These are phyloP conservation scores for Aphis craccivora DNA, from an alignment of 1,140 invertebrate genomes.

Conservation along the genomic window DNA sequence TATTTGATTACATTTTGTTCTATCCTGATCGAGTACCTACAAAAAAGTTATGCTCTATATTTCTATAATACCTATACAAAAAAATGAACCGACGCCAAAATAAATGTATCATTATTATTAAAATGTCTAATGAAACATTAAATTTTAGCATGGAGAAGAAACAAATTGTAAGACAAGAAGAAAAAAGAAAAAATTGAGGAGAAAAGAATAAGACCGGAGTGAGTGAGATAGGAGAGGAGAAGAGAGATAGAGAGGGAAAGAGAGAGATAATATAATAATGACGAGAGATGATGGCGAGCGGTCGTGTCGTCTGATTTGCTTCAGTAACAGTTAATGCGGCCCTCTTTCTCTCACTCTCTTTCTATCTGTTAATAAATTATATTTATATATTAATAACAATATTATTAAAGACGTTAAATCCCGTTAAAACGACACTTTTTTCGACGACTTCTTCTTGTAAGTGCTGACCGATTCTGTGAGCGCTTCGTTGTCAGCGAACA, in stretches of 20 bases:
- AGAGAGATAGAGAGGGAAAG: neutral
- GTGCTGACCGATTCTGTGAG: constrained; percentile 59
- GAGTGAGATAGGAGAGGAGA: neutral
- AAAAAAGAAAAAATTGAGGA: neutral
- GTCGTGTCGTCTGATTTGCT: neutral
- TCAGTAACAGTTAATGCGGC: neutral
- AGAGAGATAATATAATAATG: neutral
- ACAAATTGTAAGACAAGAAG: neutral
- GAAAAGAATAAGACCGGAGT: neutral
- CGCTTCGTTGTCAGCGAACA: constrained; percentile 67
- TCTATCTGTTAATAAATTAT: neutral
- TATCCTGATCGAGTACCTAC: neutral
- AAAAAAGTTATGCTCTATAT: neutral
- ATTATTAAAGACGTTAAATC: neutral
- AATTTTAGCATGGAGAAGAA: neutral
- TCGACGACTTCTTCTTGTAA: constrained; percentile 60
- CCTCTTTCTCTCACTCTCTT: neutral
- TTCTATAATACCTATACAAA: neutral
- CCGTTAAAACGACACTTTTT: constrained; percentile 50
- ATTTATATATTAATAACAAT: neutral
- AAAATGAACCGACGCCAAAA: neutral
- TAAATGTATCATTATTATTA: no score
- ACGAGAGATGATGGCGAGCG: neutral
- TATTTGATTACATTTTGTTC: neutral
- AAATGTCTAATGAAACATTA: neutral